Evolutionary conservation across 2,113 vertebrate species (phyloP), one percentile per base, ranked within the genome.

Genomic region (Nerophis lumbriciformis): DNA sequence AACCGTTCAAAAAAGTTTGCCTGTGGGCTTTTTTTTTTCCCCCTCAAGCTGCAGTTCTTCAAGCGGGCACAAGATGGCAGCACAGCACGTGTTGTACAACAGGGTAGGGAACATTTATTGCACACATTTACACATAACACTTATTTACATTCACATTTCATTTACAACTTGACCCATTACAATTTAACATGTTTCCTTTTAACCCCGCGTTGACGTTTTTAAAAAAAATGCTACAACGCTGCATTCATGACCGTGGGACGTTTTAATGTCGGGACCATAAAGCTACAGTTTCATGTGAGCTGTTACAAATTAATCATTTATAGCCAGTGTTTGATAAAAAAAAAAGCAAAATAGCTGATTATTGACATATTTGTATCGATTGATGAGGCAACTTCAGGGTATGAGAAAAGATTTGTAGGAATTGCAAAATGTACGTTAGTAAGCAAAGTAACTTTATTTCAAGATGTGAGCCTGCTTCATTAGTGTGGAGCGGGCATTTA

Each of bases 111-210:
- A 52, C 50, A 52, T 85, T 87, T 85, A 85, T 85, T 83, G 53
- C 61, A 78, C 77, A 84, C 73, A 82, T 85, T 73, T 79, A 83
- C 75, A 81, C 8, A 72, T 57, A 68, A 6, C 74, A 39, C 3
- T 50, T 87, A 83, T 83, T 73, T 84, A 87, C 82, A 85, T 82
- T 81, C 83, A 85, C 81, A 80, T 84, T 76, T 62, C n/a, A 39
- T 57, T 69, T 53, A 57, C 45, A 47, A 63, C 12, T 36, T 5
- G 28, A 28, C 28, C 28, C 28, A 28, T 4, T 28, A 3, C 28
- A 28, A 28, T 28, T 28, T 28, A 28, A 28, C 28, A 28, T 28
- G 28, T 28, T 28, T 28, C 28, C 28, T 28, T 28, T 28, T 28
- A 28, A 28, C 28, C 28, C 28, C 28, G 4, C 45, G n/a, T 15